Conservation (phyloP, 2,888 invertebrate species). For the Dastarcus helophoroides region DNA sequence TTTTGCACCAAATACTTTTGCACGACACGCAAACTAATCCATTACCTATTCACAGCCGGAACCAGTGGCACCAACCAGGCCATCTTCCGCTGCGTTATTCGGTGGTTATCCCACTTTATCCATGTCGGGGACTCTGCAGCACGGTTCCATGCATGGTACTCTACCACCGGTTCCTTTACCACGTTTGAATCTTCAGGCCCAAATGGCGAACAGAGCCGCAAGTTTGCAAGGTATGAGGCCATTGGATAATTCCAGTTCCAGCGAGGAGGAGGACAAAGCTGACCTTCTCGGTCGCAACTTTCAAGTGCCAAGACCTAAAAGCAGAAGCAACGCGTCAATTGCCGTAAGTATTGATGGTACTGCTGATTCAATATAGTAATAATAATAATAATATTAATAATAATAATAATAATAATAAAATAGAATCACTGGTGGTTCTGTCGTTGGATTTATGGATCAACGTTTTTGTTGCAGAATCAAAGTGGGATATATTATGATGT, state of each 20-base stretch:
- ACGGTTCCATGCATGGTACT: slow-evolving; percentile 39
- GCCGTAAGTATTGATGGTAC: slow-evolving; percentile 41
- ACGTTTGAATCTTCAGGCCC: slow-evolving; percentile 41
- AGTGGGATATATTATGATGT: slow-evolving; percentile 85
- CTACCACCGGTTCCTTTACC: slow-evolving; percentile 65
- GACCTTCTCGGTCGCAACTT: slow-evolving; percentile 62
- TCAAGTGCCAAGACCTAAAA: slow-evolving; percentile 73
- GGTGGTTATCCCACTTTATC: slow-evolving; percentile 59
- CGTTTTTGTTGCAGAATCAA: slow-evolving; percentile 57
- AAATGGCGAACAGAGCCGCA: slow-evolving; percentile 28
- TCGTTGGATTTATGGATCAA: too few species aligned
- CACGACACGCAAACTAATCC: neutral
- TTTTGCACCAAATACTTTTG: neutral
- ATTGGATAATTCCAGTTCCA: slow-evolving; percentile 45
- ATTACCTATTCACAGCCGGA: slow-evolving; percentile 46
- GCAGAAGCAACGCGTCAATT: slow-evolving; percentile 56
- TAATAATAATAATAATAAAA: too few species aligned
- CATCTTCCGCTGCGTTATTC: slow-evolving; percentile 75
- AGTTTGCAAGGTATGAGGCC: slow-evolving; percentile 35
- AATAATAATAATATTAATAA: too few species aligned
- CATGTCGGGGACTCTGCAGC: slow-evolving; percentile 38
- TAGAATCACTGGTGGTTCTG: too few species aligned
- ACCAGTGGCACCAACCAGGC: slow-evolving; percentile 59
- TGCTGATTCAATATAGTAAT: too few species aligned
- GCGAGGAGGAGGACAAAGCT: slow-evolving; percentile 60